Conservation (phyloP, 92 coral and sea anemone species). For the Desmophyllum pertusum region DNA sequence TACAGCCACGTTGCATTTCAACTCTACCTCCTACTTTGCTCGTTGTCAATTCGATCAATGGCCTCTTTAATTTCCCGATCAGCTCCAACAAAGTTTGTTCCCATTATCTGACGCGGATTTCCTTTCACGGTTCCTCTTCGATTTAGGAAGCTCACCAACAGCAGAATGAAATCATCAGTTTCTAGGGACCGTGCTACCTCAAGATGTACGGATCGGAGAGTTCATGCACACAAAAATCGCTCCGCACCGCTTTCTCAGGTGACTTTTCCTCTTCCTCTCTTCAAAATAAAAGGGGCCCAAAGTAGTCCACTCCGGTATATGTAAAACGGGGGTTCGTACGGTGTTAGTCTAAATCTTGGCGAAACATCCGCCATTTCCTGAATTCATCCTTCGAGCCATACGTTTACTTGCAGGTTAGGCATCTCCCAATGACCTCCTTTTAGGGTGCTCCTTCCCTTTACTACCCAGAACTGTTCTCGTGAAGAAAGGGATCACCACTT, state of each 20-base stretch:
- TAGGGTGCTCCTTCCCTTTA: neutral
- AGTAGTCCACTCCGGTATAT: constrained; percentile 43
- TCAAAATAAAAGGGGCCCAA: constrained; percentile 55
- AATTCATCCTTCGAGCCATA: constrained; percentile 40
- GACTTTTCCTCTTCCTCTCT: constrained; percentile 46
- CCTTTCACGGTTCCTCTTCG: constrained; percentile 41
- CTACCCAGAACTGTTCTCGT: neutral
- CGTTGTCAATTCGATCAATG: constrained; percentile 31
- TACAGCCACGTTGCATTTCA: constrained; percentile 48
- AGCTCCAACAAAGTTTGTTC: constrained; percentile 50
- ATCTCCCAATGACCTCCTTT: neutral
- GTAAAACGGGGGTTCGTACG: constrained; percentile 53
- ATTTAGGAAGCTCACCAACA: constrained; percentile 42
- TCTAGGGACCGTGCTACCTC: constrained; percentile 29
- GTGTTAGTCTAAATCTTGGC: constrained; percentile 52
- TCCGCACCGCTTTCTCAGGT: constrained; percentile 38
- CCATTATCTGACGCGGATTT: constrained; percentile 49
- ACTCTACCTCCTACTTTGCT: constrained; percentile 30
- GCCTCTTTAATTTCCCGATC: constrained; percentile 43
- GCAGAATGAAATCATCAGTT: constrained; percentile 44
- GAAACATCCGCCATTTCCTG: constrained; percentile 72
- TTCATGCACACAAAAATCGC: constrained; percentile 32
- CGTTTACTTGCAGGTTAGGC: constrained; percentile 15
- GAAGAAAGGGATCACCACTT: constrained; percentile 36
- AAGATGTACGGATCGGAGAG: constrained; percentile 41